Base-by-base conservation (phyloP, 1,140 invertebrate genomes). In the Mamestra configurata region DNA sequence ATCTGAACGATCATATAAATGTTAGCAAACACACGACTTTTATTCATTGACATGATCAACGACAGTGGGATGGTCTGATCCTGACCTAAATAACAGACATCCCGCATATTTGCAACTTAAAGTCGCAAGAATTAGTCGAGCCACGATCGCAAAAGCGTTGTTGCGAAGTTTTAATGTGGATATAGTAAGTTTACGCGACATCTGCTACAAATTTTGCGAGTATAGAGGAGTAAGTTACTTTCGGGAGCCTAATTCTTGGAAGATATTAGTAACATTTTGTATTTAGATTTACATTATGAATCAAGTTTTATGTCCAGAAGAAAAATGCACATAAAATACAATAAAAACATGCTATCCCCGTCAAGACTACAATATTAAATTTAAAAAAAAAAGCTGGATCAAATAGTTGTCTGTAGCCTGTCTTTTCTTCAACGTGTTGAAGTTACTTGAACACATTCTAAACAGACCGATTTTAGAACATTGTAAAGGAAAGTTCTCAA, bases 81-180 rank as follows among this genome's bases (percentile, higher is more conserved):
- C 70, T 72, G 70, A 72, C 70, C 49, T 40, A 72, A 53, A 72
- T 57, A 40, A 11, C 59, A 49, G 49, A 27, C 43, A 18, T 53
- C 37, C 4, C 37, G 37, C 18, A 75, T 27, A 35, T 24, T 51
- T 53, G 27, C 8, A 31, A 37, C 0, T 24, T 75, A 13, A 24
- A 57, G 35, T 43, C 71, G 71, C 71, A 75, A 59, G 31, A 75
- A n/a, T 22, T 10, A 72, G 49, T 31, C 68, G n/a, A 18, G 20
- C 20, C 11, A 31, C 49, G 51, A 73, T 40, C 27, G 15, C 46
- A 53, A 40, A 57, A 40, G 3, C n/a, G 31, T 51, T 75, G 31
- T 57, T 40, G 18, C 13, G 20, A 73, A 73, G 49, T 73, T 73
- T 73, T 55, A 40, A 73, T 73, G 31, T 53, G 49, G 31, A 35